phyloP scores from a whole-genome alignment of 2,797 vertebrate species.

The Coregonus ussuriensis region DNA sequence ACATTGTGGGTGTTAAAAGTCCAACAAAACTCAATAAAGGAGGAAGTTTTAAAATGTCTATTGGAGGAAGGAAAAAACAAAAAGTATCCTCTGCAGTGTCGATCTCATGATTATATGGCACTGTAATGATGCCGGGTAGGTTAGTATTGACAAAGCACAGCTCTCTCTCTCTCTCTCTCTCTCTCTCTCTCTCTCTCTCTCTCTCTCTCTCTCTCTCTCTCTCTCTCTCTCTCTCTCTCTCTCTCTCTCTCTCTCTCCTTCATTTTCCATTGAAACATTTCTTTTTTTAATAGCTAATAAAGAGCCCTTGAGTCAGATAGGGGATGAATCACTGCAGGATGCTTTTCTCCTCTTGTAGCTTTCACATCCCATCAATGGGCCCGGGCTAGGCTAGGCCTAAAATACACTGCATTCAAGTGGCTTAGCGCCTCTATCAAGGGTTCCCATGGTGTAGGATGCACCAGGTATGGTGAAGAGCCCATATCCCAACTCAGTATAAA shows the following conservation, averaged over 20 bases:
- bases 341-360: background rate
- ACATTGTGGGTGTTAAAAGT: constrained; percentile 1
- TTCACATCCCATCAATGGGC: constrained; percentile 2
- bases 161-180: too few relatives aligned
- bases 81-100: background rate
- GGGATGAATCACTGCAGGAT: background rate
- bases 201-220: too few relatives aligned
- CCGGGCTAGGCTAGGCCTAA: background rate
- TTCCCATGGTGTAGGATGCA: background rate
- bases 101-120: background rate
- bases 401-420: background rate
- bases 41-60: background rate
- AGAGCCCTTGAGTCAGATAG: background rate
- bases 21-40: background rate
- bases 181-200: too few relatives aligned
- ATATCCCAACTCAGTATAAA: background rate
- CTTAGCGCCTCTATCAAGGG: background rate
- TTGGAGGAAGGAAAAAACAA: too few relatives aligned
- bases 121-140: background rate
- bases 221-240: too few relatives aligned
- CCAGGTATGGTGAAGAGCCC: background rate
- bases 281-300: background rate
- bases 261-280: background rate
- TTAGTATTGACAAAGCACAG: background rate
- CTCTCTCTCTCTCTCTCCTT: background rate